A percentile compares a stretch with the other conserved stretches of the same genome.
Evolutionary conservation across 2,888 invertebrate species (phyloP).

Genomic region (Mamestra brassicae): DNA sequence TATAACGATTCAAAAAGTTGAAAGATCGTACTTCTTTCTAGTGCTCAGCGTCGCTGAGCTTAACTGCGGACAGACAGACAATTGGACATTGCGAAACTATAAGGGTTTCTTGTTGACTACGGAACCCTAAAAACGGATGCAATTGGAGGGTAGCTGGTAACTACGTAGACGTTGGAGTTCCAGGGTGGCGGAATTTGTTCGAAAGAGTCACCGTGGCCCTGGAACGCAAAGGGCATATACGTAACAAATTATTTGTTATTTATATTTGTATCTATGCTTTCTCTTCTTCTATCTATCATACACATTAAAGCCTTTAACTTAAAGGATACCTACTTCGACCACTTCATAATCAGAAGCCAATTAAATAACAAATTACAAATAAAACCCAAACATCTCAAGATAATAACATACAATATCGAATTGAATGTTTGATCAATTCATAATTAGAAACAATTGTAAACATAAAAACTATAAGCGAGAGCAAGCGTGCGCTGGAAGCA

Average conservation of each 20-base stretch:
- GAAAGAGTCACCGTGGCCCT: too few species aligned
- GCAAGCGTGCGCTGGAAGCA: constrained; percentile 80
- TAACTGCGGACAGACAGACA: too few species aligned
- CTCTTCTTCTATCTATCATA: constrained; percentile 6
- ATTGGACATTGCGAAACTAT: too few species aligned
- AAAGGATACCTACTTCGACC: constrained; percentile 54
- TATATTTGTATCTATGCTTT: background rate
- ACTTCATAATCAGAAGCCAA: constrained; percentile 85
- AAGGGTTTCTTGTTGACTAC: too few species aligned
- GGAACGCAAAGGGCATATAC: too few species aligned
- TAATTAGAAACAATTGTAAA: constrained; percentile 90
- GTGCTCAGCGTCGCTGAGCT: too few species aligned
- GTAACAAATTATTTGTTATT: background rate
- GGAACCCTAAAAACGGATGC: background rate
- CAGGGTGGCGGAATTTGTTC: background rate
- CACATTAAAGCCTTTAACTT: constrained; percentile 11
- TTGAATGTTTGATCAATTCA: constrained; percentile 87
- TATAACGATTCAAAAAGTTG: too few species aligned
- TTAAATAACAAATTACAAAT: constrained; percentile 87
- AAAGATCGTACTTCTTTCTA: too few species aligned
- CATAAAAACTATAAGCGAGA: constrained; percentile 84
- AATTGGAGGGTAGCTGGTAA: background rate
- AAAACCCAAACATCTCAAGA: constrained; percentile 81
- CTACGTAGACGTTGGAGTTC: background rate
- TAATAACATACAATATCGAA: constrained; percentile 87